Conservation (phyloP, 2,113 vertebrate species). For the Forbesichthys agassizii region DNA sequence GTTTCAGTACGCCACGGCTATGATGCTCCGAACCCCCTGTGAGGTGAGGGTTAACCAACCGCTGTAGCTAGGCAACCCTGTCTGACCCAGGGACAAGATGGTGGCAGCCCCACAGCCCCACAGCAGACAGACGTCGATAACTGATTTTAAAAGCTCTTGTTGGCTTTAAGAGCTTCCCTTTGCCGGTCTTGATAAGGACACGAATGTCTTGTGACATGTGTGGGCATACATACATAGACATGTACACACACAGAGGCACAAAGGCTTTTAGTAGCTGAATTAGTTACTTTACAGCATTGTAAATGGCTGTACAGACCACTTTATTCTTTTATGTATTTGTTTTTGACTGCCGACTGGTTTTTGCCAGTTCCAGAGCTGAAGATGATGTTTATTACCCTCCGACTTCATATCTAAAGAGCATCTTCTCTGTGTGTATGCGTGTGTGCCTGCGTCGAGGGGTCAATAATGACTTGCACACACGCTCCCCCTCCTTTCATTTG, state of each 20-base stretch:
- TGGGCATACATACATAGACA: constrained; percentile 18
- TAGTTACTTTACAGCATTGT: constrained; percentile 18
- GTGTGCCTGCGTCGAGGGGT: constrained; percentile 2
- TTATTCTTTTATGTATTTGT: background rate
- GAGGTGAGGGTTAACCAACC: constrained; percentile 44
- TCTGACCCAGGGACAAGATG: constrained; percentile 45
- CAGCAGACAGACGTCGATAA: constrained; percentile 67
- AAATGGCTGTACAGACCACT: constrained; percentile 28
- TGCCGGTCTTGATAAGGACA: constrained; percentile 42
- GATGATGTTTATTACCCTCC: background rate
- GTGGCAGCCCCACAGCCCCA: constrained; percentile 43
- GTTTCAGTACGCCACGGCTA: background rate
- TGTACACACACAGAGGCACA: constrained; percentile 33
- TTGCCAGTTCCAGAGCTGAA: background rate
- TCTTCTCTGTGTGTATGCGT: background rate
- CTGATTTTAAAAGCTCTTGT: constrained; percentile 64
- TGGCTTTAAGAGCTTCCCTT: constrained; percentile 53
- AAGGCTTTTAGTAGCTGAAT: constrained; percentile 36
- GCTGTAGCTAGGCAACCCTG: constrained; percentile 60
- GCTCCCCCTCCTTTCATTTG: constrained; percentile 2
- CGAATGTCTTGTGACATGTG: background rate
- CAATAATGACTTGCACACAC: constrained; percentile 14
- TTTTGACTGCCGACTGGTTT: background rate
- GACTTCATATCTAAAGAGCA: background rate
- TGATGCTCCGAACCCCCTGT: constrained; percentile 46